phyloP scores from a whole-genome alignment of 2,888 invertebrate genomes.

The Noctua comes region DNA sequence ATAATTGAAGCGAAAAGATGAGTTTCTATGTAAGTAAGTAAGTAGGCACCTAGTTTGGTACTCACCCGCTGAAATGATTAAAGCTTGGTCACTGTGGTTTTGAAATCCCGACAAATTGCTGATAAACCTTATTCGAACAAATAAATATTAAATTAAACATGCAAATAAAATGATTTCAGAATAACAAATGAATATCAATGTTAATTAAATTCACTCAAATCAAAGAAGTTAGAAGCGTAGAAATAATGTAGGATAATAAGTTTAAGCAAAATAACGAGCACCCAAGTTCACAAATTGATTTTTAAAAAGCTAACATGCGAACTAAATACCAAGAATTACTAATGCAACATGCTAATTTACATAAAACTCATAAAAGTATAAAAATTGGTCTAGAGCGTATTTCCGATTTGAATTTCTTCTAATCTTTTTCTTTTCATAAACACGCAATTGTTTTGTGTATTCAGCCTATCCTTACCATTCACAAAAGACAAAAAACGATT shows the following conservation, averaged over 20 bases:
- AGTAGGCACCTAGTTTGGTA: neutral
- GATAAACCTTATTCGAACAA: neutral
- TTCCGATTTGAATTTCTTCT: constrained; percentile 20
- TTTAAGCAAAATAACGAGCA: neutral
- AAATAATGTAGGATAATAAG: neutral
- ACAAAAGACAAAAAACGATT: no score
- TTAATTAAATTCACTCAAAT: neutral
- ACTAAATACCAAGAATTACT: neutral
- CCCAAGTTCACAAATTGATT: neutral
- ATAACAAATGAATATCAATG: neutral
- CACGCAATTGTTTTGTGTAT: constrained; percentile 20
- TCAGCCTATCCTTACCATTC: constrained; percentile 19
- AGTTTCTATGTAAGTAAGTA: neutral
- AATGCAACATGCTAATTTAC: neutral
- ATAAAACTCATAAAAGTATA: neutral
- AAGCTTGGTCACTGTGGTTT: neutral
- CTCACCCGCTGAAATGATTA: neutral
- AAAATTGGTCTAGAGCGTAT: neutral
- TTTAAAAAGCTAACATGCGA: neutral
- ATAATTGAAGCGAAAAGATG: neutral
- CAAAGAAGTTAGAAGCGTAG: neutral
- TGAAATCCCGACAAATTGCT: neutral
- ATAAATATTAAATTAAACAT: constrained; percentile 4
- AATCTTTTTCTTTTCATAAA: neutral
- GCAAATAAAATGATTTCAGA: neutral